Percentiles rank a stretch among this genome's conserved stretches.
phyloP scores from a whole-genome alignment of 2,888 invertebrate species.

The Malthinus flaveolus region DNA sequence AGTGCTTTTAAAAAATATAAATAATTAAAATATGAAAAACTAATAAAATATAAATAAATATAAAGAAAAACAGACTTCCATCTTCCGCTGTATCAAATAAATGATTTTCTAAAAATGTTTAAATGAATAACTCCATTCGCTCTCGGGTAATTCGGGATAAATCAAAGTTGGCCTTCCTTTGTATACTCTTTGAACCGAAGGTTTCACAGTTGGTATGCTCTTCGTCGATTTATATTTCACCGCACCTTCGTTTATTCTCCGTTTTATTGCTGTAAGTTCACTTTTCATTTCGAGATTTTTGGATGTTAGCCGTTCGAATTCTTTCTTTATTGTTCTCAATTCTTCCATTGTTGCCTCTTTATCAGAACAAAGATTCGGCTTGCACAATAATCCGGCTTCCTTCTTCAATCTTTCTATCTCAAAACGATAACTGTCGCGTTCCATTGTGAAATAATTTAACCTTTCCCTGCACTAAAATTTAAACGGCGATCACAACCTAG shows the following conservation, averaged over 20 bases:
- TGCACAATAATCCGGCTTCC: conserved; percentile 58
- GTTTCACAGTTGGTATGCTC: background rate
- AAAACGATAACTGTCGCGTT: conserved; percentile 53
- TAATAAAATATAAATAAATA: no score
- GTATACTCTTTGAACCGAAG: conserved; percentile 13
- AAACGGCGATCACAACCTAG: background rate
- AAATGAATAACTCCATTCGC: background rate
- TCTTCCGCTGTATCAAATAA: no score
- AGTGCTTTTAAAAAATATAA: no score
- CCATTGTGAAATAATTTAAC: conserved; percentile 50
- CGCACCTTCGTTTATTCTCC: conserved; percentile 26
- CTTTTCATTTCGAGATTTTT: conserved; percentile 27
- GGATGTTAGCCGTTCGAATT: conserved; percentile 25
- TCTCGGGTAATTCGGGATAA: conserved; percentile 11
- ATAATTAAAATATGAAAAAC: no score
- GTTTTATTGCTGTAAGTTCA: conserved; percentile 29
- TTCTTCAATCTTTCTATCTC: conserved; percentile 52
- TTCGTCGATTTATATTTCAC: no score
- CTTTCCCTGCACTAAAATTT: conserved; percentile 42
- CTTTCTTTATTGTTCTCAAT: conserved; percentile 31
- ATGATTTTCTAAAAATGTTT: background rate
- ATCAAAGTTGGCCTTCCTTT: conserved; percentile 21
- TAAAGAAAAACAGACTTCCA: no score
- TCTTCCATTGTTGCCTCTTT: conserved; percentile 54
- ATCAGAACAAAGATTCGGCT: conserved; percentile 55